Conservation (phyloP, 2,888 invertebrate genomes). For the Mythimna loreyi region DNA sequence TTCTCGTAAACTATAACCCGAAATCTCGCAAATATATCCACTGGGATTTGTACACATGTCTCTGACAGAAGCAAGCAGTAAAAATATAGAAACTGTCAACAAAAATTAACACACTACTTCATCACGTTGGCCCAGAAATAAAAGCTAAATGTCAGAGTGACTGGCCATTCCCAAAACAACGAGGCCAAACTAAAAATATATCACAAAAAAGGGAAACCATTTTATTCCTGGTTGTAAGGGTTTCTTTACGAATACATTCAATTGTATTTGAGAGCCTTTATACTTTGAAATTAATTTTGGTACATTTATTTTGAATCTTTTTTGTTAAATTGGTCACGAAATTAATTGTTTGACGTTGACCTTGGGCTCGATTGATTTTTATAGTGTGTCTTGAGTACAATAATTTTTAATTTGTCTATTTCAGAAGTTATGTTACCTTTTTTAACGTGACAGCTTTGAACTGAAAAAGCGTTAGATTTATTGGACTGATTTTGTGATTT, state of each 20-base stretch:
- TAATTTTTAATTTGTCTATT: neutral
- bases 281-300: conserved; percentile 30
- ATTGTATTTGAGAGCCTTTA: conserved; percentile 34
- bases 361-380: neutral
- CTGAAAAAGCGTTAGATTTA: too few relatives aligned
- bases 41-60: neutral
- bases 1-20: neutral
- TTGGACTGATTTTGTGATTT: too few relatives aligned
- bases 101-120: conserved; percentile 38
- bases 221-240: conserved; percentile 20
- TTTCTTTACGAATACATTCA: conserved; percentile 4
- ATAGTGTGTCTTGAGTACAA: neutral
- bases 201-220: conserved; percentile 29
- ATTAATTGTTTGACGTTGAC: neutral
- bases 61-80: neutral
- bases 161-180: conserved; percentile 46
- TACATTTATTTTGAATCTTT: conserved; percentile 10
- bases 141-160: conserved; percentile 53
- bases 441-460: too few relatives aligned
- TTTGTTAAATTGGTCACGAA: neutral
- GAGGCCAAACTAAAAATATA: conserved; percentile 52
- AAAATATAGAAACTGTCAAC: conserved; percentile 34
- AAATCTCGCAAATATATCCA: neutral
- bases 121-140: conserved; percentile 50
- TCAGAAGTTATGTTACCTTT: too few relatives aligned